Evolutionary conservation across 1,140 invertebrate genomes (phyloP), one percentile per base, ranked within the genome.

Genomic region (Penaeus chinensis): DNA sequence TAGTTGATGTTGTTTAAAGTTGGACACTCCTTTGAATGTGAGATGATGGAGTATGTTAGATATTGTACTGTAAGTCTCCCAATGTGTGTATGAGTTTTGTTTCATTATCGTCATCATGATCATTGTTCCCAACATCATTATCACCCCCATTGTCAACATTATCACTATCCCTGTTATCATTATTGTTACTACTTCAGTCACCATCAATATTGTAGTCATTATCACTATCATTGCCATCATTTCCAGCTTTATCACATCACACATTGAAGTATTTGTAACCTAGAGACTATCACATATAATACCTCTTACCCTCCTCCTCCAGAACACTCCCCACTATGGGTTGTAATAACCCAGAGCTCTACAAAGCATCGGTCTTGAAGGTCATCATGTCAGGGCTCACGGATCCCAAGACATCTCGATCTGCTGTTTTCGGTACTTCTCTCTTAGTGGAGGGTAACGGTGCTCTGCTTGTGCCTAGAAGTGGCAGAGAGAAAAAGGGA

Each of bases 291-390:
- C 54, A 54, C 54, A 54, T 54, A 13, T 54, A 54, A 54, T 54
- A 54, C 54, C 5, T 80, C 22, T 61, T 22, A n/a, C 24, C 62
- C 19, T 65, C 63, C 22, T 61, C 60, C 60, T 0, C 32, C 69
- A 84, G 82, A 60, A 76, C 47, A 27, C 66, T 84, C 66, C 82
- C 82, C 32, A n/a, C 54, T n/a, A 71, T 84, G 37, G 54, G 66
- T 32, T 32, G 32, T 10, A 54, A 32, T 42, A 61, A 74, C 18
- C 82, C 69, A 20, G 22, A 84, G 47, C 37, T 27, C 0, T 84
- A 84, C 82, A 37, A 22, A 62, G 69, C 47, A 37, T 37, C n/a
- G 32, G 54, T 74, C 11, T 69, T 84, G 82, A 77, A 10, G 61
- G 24, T 76, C 20, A 54, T 84, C 27, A 60, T 19, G 22, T 27